Percentiles rank a stretch among this genome's conserved stretches.
Evolutionary conservation across 1,140 invertebrate genomes (phyloP).

Genomic region (Metopolophium dirhodum): DNA sequence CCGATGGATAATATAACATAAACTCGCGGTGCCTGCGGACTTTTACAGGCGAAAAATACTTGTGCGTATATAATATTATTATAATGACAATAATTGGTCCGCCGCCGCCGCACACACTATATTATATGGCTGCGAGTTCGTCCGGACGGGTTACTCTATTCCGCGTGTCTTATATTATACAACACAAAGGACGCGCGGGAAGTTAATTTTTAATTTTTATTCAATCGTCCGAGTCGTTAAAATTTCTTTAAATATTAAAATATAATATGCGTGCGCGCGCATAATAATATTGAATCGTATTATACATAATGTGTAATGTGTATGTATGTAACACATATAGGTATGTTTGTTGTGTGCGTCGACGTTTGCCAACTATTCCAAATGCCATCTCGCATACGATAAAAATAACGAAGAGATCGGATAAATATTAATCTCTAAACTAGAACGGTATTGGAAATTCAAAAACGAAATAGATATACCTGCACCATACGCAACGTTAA

Average conservation of each 20-base stretch:
- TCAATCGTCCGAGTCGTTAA: background rate
- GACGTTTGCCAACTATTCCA: background rate
- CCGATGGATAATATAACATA: background rate
- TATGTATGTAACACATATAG: background rate
- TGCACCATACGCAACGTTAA: background rate
- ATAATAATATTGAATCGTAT: background rate
- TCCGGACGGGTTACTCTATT: background rate
- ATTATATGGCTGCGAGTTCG: background rate
- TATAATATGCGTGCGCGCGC: background rate
- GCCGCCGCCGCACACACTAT: background rate
- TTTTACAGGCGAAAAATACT: background rate
- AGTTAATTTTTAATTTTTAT: background rate
- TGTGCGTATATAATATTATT: background rate
- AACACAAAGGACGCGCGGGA: background rate
- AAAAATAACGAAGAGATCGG: background rate
- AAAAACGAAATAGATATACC: background rate
- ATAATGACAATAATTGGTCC: background rate
- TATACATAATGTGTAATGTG: too few species aligned
- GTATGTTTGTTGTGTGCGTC: background rate
- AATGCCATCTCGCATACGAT: background rate
- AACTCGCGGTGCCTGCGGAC: background rate
- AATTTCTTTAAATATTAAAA: background rate
- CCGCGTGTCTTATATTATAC: too few species aligned
- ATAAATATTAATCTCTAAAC: conserved; percentile 19
- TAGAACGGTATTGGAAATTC: background rate